A percentile compares a stretch with the other conserved stretches of the same genome.
These are phyloP conservation scores for Nemapogon koenigi DNA, from an alignment of 2,888 invertebrate species.

Conservation along the genomic window DNA sequence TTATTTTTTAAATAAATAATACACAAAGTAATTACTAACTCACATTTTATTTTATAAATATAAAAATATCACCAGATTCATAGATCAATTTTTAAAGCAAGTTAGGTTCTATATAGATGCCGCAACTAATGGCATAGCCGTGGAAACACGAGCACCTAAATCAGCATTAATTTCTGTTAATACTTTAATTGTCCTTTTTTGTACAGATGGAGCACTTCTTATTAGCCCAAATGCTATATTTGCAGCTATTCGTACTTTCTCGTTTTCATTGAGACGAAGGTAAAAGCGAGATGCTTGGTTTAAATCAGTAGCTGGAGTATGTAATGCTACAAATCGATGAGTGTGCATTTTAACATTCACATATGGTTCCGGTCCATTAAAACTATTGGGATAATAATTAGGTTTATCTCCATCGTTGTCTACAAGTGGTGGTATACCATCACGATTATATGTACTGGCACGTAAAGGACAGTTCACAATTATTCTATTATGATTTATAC, in stretches of 20 bases:
- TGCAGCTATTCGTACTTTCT: constrained; percentile 55
- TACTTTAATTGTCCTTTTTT: constrained; percentile 11
- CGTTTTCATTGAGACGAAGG: constrained; percentile 71
- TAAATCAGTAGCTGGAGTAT: constrained; percentile 29
- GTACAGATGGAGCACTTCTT: constrained; percentile 12
- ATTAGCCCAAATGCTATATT: constrained; percentile 9
- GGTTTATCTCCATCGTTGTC: constrained; percentile 87
- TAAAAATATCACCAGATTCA: no score
- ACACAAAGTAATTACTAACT: no score
- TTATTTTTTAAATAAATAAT: no score
- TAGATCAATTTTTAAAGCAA: no score
- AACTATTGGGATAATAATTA: constrained; percentile 95
- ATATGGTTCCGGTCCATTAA: constrained; percentile 78
- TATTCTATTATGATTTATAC: constrained; percentile 33
- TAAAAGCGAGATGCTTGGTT: constrained; percentile 77
- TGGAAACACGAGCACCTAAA: constrained; percentile 4
- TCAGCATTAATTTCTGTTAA: constrained; percentile 3
- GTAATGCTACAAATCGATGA: constrained; percentile 21
- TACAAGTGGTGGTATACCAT: constrained; percentile 68
- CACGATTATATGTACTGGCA: constrained; percentile 30
- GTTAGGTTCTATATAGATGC: no score
- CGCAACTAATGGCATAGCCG: constrained; percentile 3
- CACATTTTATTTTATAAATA: no score
- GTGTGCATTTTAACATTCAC: constrained; percentile 40
- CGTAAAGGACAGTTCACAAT: constrained; percentile 33